Evolutionary conservation across 2,888 invertebrate species (phyloP).

Genomic region (Neelides folsomi): DNA sequence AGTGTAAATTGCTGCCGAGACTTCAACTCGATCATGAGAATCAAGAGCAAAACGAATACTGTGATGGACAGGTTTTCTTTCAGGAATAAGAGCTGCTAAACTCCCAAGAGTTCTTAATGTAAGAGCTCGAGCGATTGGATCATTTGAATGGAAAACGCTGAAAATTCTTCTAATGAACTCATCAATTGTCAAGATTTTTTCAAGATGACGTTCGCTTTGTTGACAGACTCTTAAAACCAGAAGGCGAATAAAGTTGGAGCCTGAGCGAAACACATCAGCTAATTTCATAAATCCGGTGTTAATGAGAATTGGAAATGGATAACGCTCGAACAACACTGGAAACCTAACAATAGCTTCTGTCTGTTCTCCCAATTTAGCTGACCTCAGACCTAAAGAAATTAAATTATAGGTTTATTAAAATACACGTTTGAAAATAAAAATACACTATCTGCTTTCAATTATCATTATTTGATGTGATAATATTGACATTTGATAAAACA

Average conservation of each 20-base stretch:
- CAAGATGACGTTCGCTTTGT: conserved; percentile 88
- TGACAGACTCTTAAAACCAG: conserved; percentile 88
- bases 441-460: too few relatives aligned
- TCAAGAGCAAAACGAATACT: conserved; percentile 80
- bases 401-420: conserved; percentile 8
- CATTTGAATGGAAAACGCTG: conserved; percentile 91
- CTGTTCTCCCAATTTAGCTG: conserved; percentile 84
- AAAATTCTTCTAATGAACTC: conserved; percentile 82
- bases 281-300: conserved; percentile 90
- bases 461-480: too few relatives aligned
- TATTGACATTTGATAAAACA: too few relatives aligned
- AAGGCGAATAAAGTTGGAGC: conserved; percentile 76
- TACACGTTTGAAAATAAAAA: too few relatives aligned
- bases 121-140: conserved; percentile 84
- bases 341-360: conserved; percentile 94
- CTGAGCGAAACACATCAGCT: conserved; percentile 82
- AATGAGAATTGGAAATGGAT: conserved; percentile 93
- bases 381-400: conserved; percentile 59
- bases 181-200: conserved; percentile 89
- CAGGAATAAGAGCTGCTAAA: conserved; percentile 82
- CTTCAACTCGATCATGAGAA: conserved; percentile 88
- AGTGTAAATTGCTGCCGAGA: conserved; percentile 89
- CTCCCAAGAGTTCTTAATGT: conserved; percentile 80
- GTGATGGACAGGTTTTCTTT: conserved; percentile 88
- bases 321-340: conserved; percentile 87